These are phyloP conservation scores for Pocillopora meandrina DNA, from an alignment of 92 coral and sea anemone species.

Conservation along the genomic window DNA sequence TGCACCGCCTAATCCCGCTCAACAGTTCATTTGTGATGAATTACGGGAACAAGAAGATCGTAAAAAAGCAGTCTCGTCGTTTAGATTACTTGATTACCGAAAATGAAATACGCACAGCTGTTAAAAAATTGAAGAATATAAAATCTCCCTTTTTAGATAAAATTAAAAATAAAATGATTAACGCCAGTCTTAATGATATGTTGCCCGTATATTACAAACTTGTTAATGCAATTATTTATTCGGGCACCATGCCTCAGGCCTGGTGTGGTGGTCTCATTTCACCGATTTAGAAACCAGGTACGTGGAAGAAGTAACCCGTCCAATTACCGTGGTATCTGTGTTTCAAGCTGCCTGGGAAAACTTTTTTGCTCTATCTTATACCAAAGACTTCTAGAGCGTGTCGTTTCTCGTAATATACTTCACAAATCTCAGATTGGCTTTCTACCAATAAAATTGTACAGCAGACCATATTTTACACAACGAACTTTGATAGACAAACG, in stretches of 20 bases:
- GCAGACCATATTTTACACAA: neutral
- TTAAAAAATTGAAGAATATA: constrained; percentile 38
- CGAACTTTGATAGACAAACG: neutral
- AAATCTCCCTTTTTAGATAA: constrained; percentile 13
- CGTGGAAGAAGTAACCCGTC: neutral
- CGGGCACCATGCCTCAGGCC: neutral
- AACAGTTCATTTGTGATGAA: neutral
- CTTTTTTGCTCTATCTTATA: neutral
- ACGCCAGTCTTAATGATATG: constrained; percentile 24
- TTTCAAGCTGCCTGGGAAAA: neutral
- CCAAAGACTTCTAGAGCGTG: neutral
- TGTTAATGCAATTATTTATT: constrained; percentile 32
- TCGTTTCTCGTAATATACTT: too few relatives aligned
- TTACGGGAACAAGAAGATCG: neutral
- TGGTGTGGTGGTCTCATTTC: neutral
- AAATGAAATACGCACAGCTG: constrained; percentile 24
- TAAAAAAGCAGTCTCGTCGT: neutral
- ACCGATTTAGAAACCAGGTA: neutral
- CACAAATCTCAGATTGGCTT: neutral
- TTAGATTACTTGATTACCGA: constrained; percentile 29
- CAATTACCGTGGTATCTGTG: neutral
- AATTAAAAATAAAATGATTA: constrained; percentile 50
- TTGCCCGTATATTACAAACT: constrained; percentile 10
- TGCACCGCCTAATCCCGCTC: neutral
- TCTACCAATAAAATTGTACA: neutral